Base-by-base conservation (phyloP, 2,113 vertebrate genomes). In the Amphilophus citrinellus region DNA sequence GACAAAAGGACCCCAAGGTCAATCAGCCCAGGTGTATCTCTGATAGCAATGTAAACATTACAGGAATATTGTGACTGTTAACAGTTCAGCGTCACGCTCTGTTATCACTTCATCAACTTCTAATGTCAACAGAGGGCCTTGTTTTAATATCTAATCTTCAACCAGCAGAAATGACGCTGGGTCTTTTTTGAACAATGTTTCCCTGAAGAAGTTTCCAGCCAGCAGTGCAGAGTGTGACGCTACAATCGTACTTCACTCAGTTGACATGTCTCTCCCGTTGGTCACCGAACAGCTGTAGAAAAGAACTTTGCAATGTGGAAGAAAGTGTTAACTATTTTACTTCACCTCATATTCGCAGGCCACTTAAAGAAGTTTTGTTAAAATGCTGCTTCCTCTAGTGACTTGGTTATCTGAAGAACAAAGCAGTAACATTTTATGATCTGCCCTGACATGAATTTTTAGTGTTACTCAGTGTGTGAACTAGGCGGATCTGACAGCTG, bases 1-100 rank as follows among this genome's bases (percentile, higher is more conserved):
- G 65, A 82, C 76, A 60, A 77, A 39, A 61, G 61, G 5, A 60
- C 39, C 47, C 79, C 79, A 90, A 91, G 92, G 93, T 89, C 68
- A 85, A 11, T 15, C 56, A 35, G 76, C 71, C 59, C 62, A 63
- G 88, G 44, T 82, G 24, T 63, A 61, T 73, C 58, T 79, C 27
- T 84, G 77, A 73, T 53, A 22, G 10, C 58, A 84, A 85, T 75
- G 84, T 47, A 87, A 93, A 93, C 82, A 88, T 60, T 30, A 6
- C 10, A 35, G 24, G 77, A 9, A 73, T 27, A n/a, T 8, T 7
- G 39, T 59, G 60, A 60, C 82, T 20, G 59, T 63, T 85, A 76
- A 37, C 10, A 18, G 65, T 5, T 30, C 61, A 22, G 6, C 42
- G 10, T 63, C 47, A 32, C 10, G 0, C 61, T 15, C 24, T 76